Base-by-base conservation (phyloP, 2,113 vertebrate species). In the Syngnathus floridae region DNA sequence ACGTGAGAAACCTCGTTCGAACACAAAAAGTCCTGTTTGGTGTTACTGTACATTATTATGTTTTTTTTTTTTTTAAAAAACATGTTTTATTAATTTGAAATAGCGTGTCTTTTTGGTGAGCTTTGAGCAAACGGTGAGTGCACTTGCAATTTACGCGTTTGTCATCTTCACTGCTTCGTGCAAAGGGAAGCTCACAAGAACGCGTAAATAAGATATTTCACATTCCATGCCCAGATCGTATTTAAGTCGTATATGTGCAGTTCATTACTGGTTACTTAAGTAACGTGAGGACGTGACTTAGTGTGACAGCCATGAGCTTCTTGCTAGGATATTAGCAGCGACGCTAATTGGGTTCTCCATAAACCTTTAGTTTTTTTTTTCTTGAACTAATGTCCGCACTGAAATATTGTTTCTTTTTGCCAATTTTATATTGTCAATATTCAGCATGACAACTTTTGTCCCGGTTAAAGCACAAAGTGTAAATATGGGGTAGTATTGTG, bases 51-150 rank as follows among this genome's bases (percentile, higher is more conserved):
- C 16, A 40, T 11, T 11, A 40, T 21, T 38, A 59, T 10, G 4
- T 58, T 36, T 41, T 22, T 19, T 21, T 10, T 1, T 58, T 36
- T 41, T 22, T 19, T 21, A 38, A 16, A 41, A 41, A 4, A 22
- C 6, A 14, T 22, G 7, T 58, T 58, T 37, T 19, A 36, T 41
- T 22, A 13, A 41, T 60, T 41, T 60, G 22, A 22, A 55, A 7
- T 22, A 6, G 16, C 38, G n/a, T 22, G 58, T 4, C 11, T 13
- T 60, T 43, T n/a, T 10, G 22, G 5, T 14, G 55, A 57, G 7
- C 35, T 57, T 19, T 19, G n/a, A 41, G 12, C 38, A 41, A 61
- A 59, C 8, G 58, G 57, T 61, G 38, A 61, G 58, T 61, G 37
- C 38, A 21, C 19, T 11, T 41, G 11, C 10, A 41, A n/a, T 12